phyloP scores from a whole-genome alignment of 1,140 invertebrate species.

The Tyrophagus putrescentiae region DNA sequence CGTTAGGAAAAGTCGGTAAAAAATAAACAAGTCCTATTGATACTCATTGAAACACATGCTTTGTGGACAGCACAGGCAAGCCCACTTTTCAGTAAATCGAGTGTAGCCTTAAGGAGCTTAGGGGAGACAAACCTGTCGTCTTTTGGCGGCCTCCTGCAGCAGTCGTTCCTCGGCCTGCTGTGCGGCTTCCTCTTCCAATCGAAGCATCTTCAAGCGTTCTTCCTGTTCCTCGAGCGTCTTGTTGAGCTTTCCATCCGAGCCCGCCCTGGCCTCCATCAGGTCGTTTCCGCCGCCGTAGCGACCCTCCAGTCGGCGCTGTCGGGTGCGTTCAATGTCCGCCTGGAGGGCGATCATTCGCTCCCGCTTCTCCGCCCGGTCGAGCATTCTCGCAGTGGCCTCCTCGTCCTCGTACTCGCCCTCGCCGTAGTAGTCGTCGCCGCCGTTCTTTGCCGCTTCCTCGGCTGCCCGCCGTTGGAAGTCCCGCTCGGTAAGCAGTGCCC shows the following conservation, averaged over 20 bases:
- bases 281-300: conserved; percentile 25
- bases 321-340: conserved; percentile 33
- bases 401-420: conserved; percentile 63
- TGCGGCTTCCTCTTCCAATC: conserved; percentile 30
- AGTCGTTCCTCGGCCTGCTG: conserved; percentile 32
- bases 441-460: conserved; percentile 49
- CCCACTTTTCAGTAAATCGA: no score
- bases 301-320: conserved; percentile 29
- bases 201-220: conserved; percentile 22
- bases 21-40: no score
- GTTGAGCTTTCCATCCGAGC: background rate
- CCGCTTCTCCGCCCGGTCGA: conserved; percentile 25
- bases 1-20: background rate
- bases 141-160: conserved; percentile 31
- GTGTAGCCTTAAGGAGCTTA: background rate
- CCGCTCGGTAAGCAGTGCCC: conserved; percentile 62
- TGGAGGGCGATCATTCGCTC: conserved; percentile 30
- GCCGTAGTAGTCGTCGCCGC: background rate
- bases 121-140: conserved; percentile 28
- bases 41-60: background rate
- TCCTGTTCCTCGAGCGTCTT: conserved; percentile 24
- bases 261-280: background rate
- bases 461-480: conserved; percentile 74
- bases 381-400: conserved; percentile 36
- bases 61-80: no score